Conservation (phyloP, 2,888 invertebrate genomes). For the Schizaphis graminum region DNA sequence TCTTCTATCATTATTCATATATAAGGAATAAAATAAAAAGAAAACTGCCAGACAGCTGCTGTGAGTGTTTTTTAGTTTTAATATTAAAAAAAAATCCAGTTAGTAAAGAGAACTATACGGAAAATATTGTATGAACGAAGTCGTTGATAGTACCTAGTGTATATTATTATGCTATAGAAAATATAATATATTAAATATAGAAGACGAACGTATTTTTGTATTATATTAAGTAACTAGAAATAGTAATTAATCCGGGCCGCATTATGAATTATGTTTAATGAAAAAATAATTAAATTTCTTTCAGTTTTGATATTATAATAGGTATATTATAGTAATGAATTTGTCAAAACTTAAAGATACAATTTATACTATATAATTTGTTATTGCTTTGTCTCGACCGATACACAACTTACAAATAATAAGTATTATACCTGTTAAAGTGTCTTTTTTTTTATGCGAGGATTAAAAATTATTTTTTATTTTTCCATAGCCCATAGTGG, state of each 20-base stretch:
- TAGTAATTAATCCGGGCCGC: neutral
- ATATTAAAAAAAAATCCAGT: neutral
- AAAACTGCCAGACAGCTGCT: conserved; percentile 26
- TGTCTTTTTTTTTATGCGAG: neutral
- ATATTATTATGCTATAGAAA: neutral
- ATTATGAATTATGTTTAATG: neutral
- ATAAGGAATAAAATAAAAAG: conserved; percentile 27
- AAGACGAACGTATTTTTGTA: neutral
- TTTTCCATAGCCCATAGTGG: neutral
- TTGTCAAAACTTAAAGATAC: neutral
- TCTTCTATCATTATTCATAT: conserved; percentile 25
- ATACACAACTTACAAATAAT: neutral
- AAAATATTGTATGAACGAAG: neutral
- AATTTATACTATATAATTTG: neutral
- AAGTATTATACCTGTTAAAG: neutral
- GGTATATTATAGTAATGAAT: neutral
- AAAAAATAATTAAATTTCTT: neutral
- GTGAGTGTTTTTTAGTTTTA: neutral
- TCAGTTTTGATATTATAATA: neutral
- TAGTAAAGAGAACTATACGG: neutral
- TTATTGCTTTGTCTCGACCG: neutral
- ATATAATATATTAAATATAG: neutral
- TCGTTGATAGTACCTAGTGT: neutral
- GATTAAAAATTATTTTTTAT: neutral
- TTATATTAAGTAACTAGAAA: neutral